Percentiles rank a stretch among this genome's conserved stretches.
These are phyloP conservation scores for Acanthoscelides obtectus DNA, from an alignment of 2,888 invertebrate genomes.

Conservation along the genomic window DNA sequence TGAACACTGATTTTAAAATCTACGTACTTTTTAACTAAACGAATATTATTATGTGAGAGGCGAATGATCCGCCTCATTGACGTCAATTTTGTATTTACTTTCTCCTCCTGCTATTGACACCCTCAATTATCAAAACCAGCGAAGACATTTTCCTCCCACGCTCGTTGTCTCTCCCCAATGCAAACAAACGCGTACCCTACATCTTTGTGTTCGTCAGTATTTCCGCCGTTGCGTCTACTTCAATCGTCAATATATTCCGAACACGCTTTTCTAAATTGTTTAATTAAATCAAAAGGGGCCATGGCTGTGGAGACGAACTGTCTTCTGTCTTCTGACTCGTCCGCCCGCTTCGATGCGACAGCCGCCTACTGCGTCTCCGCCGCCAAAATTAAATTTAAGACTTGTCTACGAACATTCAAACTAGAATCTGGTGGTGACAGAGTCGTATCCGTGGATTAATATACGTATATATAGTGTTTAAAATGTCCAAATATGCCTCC, in stretches of 20 bases:
- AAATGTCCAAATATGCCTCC: too few relatives aligned
- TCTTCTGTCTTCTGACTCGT: slow-evolving; percentile 13
- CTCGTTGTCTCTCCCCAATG: background rate
- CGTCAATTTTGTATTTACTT: too few relatives aligned
- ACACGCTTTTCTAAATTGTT: slow-evolving; percentile 48
- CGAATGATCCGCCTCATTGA: too few relatives aligned
- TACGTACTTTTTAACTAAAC: too few relatives aligned
- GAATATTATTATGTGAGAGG: too few relatives aligned
- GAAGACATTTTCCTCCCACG: background rate
- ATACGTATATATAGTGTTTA: too few relatives aligned
- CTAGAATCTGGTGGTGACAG: slow-evolving; percentile 14
- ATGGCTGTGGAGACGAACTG: slow-evolving; percentile 12
- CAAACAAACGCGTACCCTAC: background rate
- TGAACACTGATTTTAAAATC: too few relatives aligned
- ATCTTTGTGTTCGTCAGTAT: background rate
- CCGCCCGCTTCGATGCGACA: background rate
- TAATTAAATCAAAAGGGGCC: slow-evolving; percentile 44
- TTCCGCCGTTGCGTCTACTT: slow-evolving; percentile 21
- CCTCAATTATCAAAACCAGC: background rate
- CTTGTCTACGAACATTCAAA: slow-evolving; percentile 31
- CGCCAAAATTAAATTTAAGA: slow-evolving; percentile 39
- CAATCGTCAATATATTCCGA: slow-evolving; percentile 44
- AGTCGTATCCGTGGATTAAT: slow-evolving; percentile 3
- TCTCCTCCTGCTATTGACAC: background rate
- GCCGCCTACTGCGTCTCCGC: slow-evolving; percentile 24